A percentile compares a stretch with the other conserved stretches of the same genome.
These are phyloP conservation scores for Prionchulus punctatus DNA, from an alignment of 2,888 invertebrate species.

Conservation along the genomic window DNA sequence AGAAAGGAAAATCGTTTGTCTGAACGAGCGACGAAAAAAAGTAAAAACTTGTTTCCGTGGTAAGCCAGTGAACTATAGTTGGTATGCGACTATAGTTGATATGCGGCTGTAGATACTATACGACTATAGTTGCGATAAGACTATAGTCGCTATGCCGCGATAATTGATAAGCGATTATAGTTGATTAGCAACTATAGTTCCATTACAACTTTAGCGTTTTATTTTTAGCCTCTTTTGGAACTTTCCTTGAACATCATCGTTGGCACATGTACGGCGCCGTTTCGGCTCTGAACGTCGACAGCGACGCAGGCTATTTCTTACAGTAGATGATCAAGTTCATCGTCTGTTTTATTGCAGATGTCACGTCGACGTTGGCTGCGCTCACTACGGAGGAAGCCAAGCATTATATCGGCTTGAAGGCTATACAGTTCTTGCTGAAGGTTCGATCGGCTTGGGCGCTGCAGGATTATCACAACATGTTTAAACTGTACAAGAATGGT, in stretches of 20 bases:
- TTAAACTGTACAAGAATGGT: constrained; percentile 55
- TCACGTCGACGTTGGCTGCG: constrained; percentile 71
- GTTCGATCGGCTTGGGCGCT: constrained; percentile 82
- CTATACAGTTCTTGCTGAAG: constrained; percentile 50
- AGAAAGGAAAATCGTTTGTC: too few species aligned
- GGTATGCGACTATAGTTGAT: too few species aligned
- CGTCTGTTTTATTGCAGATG: constrained; percentile 48
- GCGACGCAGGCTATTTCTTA: constrained; percentile 69
- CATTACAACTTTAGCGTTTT: too few species aligned
- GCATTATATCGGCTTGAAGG: constrained; percentile 28
- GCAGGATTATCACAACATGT: constrained; percentile 77
- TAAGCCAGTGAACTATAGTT: too few species aligned
- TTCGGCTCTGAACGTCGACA: constrained; percentile 59
- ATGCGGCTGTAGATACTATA: too few species aligned
- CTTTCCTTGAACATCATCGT: constrained; percentile 45
- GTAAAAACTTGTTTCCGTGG: too few species aligned
- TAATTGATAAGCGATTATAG: too few species aligned
- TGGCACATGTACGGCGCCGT: constrained; percentile 60
- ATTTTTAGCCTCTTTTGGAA: too few species aligned
- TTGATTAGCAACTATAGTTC: too few species aligned
- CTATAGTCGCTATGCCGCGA: too few species aligned
- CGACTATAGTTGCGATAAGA: too few species aligned
- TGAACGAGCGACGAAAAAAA: too few species aligned
- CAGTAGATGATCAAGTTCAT: background rate
- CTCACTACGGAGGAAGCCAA: constrained; percentile 47